Base-by-base conservation (phyloP, 2,797 vertebrate species). In the Botia almorhae region DNA sequence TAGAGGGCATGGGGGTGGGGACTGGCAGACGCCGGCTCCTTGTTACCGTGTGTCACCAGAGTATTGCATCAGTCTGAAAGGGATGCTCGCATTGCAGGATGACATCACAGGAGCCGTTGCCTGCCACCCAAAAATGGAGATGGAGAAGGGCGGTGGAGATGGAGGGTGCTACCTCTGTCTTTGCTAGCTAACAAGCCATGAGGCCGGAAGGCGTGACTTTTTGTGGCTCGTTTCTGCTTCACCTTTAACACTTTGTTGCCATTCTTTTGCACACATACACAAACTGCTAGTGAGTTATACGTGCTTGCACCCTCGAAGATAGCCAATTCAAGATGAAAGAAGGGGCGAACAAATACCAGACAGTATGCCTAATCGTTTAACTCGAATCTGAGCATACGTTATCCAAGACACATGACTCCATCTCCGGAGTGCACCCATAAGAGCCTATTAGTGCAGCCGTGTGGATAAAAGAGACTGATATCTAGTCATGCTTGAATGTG, bases 1-100 rank as follows among this genome's bases (percentile, higher is more conserved):
- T 69, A 58, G 14, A 43, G 26, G 68, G 56, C 69, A 43, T 51
- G 63, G 60, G 55, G 64, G 0, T 3, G 46, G 51, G 70, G 63
- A 81, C 84, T 85, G 72, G 83, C 83, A 78, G 85, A 83, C 84
- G 83, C 80, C 79, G 73, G 78, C 82, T 83, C 81, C 90, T 88
- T 90, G 80, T 91, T 92, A 90, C 92, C 86, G 78, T 82, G 81
- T 88, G 90, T 90, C 92, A 91, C 90, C 78, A 72, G 87, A 90
- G 91, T 86, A 89, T 91, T 93, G 92, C 92, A 93, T 93, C 91
- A 86, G 88, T 89, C 89, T 89, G 87, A 83, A 77, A 69, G 89
- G 90, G 89, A 89, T 73, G 84, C 89, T 92, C 90, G 85, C 87
- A 87, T 91, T 90, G 89, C 91, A 91, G 71, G 85, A 92, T 93